Percentiles rank a stretch among this genome's conserved stretches.
These are phyloP conservation scores for Dermochelys coriacea DNA, from an alignment of 2,797 vertebrate species.

Conservation along the genomic window DNA sequence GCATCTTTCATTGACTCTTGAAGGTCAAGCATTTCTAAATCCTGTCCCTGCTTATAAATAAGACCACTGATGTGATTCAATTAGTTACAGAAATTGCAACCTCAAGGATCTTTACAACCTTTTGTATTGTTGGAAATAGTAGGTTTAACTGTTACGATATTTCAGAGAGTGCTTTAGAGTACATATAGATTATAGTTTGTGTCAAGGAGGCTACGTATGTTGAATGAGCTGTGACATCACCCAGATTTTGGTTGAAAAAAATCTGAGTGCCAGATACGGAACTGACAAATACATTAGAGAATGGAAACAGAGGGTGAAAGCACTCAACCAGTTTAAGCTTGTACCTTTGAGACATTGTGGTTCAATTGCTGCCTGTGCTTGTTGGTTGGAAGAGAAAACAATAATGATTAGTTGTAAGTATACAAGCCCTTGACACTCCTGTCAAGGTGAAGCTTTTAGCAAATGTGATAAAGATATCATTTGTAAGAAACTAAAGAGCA, in stretches of 20 bases:
- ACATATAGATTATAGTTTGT: background rate
- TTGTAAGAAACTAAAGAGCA: background rate
- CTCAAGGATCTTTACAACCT: slow-evolving; percentile 54
- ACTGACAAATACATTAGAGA: background rate
- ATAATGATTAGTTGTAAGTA: background rate
- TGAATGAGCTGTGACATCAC: background rate
- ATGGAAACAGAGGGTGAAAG: background rate
- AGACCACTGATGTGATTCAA: slow-evolving; percentile 56
- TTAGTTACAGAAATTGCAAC: slow-evolving; percentile 59
- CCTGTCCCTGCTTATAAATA: slow-evolving; percentile 61
- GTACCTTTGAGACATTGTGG: background rate
- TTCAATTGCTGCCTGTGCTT: background rate
- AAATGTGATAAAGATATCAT: background rate
- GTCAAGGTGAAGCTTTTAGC: slow-evolving; percentile 3
- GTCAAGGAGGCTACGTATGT: slow-evolving; percentile 15
- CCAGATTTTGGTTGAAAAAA: slow-evolving; percentile 6
- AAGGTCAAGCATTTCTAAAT: slow-evolving; percentile 75
- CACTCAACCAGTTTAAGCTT: background rate
- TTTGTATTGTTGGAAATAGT: slow-evolving; percentile 41
- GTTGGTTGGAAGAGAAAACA: background rate
- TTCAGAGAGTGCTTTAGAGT: slow-evolving; percentile 13
- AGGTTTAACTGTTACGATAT: slow-evolving; percentile 20
- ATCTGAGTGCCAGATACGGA: background rate
- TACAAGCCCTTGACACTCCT: background rate
- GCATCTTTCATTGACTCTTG: slow-evolving; percentile 57